Conservation (phyloP, 2,113 vertebrate genomes). For the Butorides virescens region DNA sequence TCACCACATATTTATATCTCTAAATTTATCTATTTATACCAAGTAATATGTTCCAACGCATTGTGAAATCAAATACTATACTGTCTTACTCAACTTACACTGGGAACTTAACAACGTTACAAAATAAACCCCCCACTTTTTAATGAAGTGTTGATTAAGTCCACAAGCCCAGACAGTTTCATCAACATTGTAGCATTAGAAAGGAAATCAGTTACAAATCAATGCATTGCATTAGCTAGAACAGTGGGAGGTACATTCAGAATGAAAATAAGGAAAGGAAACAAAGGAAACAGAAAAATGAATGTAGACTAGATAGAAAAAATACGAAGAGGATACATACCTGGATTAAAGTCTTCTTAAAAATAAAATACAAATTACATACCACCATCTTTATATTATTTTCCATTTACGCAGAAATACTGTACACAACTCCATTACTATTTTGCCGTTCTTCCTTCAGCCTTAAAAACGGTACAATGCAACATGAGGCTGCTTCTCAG, state of each 20-base stretch:
- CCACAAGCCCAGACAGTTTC: neutral
- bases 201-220: slow-evolving; percentile 29
- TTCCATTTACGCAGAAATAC: slow-evolving; percentile 48
- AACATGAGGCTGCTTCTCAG: slow-evolving; percentile 64
- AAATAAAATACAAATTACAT: slow-evolving; percentile 67
- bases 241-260: slow-evolving; percentile 26
- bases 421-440: slow-evolving; percentile 41
- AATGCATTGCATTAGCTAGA: slow-evolving; percentile 17
- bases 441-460: slow-evolving; percentile 54
- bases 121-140: neutral
- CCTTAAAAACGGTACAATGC: slow-evolving; percentile 46
- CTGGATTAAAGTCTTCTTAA: slow-evolving; percentile 73
- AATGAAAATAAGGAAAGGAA: slow-evolving; percentile 51
- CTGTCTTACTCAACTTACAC: slow-evolving; percentile 14
- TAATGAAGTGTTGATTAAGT: slow-evolving; percentile 38
- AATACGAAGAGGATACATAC: slow-evolving; percentile 71
- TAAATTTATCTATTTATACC: neutral
- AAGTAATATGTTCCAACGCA: neutral
- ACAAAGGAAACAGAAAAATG: slow-evolving; percentile 49
- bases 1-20: neutral
- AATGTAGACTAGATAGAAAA: neutral
- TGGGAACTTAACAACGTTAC: neutral
- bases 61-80: neutral
- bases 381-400: slow-evolving; percentile 58
- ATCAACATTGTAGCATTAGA: neutral